Conservation (phyloP, 2,888 invertebrate species). For the Hypsopygia costalis region DNA sequence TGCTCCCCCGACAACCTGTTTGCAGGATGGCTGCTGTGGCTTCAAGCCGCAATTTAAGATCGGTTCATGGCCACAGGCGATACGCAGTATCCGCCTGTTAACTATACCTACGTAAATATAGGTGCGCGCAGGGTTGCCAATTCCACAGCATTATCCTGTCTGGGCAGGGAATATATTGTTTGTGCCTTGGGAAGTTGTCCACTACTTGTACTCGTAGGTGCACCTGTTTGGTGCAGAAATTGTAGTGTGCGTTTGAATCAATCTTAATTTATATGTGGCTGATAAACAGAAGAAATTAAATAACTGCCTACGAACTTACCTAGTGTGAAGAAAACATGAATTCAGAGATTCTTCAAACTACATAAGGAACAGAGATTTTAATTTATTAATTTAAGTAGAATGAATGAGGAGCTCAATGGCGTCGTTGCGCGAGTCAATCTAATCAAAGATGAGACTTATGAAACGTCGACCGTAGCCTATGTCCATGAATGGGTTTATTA, state of each 20-base stretch:
- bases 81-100: slow-evolving; percentile 65
- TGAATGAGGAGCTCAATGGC: too few relatives aligned
- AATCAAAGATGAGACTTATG: too few relatives aligned
- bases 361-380: too few relatives aligned
- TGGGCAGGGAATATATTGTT: slow-evolving; percentile 3
- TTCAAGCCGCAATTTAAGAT: slow-evolving; percentile 64
- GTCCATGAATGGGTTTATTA: too few relatives aligned
- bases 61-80: slow-evolving; percentile 76
- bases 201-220: slow-evolving; percentile 4
- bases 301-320: too few relatives aligned
- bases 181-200: slow-evolving; percentile 7
- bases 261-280: background rate
- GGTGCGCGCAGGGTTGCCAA: slow-evolving; percentile 10
- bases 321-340: too few relatives aligned
- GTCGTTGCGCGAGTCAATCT: too few relatives aligned
- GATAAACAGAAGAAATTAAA: too few relatives aligned
- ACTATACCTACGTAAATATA: slow-evolving; percentile 25
- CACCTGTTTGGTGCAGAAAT: slow-evolving; percentile 4
- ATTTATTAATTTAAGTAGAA: too few relatives aligned
- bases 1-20: slow-evolving; percentile 76
- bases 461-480: too few relatives aligned
- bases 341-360: too few relatives aligned
- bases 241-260: background rate
- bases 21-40: slow-evolving; percentile 67
- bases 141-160: slow-evolving; percentile 7